These are phyloP conservation scores for Parazoanthus darwini DNA, from an alignment of 92 coral and sea anemone genomes.

Conservation along the genomic window DNA sequence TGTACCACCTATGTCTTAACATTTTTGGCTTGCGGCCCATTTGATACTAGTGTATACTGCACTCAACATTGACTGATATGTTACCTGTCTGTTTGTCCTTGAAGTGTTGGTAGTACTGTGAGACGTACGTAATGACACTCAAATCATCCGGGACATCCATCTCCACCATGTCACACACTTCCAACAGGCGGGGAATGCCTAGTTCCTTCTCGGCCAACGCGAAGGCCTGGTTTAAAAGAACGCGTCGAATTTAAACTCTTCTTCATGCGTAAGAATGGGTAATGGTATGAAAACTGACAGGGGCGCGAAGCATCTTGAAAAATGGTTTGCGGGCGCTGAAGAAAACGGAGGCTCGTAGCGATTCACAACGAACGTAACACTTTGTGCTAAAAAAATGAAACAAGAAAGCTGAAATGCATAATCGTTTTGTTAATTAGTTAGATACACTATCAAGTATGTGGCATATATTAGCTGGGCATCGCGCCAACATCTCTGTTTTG, in stretches of 20 bases:
- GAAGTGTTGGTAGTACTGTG: slow-evolving; percentile 64
- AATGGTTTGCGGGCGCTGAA: too few relatives aligned
- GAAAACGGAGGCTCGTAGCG: too few relatives aligned
- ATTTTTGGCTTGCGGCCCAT: not conserved
- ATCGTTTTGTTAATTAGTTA: too few relatives aligned
- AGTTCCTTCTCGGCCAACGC: slow-evolving; percentile 76
- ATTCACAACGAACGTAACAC: too few relatives aligned
- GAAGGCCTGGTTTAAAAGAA: slow-evolving; percentile 60
- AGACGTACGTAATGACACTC: slow-evolving; percentile 73
- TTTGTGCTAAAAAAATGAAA: too few relatives aligned
- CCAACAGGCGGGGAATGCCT: slow-evolving; percentile 76
- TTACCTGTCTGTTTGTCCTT: slow-evolving; percentile 68
- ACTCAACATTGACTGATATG: not conserved
- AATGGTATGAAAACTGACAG: not conserved
- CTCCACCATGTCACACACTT: slow-evolving; percentile 64
- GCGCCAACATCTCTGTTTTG: too few relatives aligned
- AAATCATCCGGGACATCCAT: slow-evolving; percentile 73
- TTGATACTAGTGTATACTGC: not conserved
- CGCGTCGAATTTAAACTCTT: not conserved
- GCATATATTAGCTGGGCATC: too few relatives aligned
- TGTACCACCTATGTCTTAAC: not conserved
- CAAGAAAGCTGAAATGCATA: too few relatives aligned
- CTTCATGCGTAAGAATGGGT: not conserved
- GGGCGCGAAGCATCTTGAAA: too few relatives aligned
- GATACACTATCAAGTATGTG: too few relatives aligned